Percentiles rank a stretch among this genome's conserved stretches.
Evolutionary conservation across 1,140 invertebrate species (phyloP).

Genomic region (Drosophila albomicans): DNA sequence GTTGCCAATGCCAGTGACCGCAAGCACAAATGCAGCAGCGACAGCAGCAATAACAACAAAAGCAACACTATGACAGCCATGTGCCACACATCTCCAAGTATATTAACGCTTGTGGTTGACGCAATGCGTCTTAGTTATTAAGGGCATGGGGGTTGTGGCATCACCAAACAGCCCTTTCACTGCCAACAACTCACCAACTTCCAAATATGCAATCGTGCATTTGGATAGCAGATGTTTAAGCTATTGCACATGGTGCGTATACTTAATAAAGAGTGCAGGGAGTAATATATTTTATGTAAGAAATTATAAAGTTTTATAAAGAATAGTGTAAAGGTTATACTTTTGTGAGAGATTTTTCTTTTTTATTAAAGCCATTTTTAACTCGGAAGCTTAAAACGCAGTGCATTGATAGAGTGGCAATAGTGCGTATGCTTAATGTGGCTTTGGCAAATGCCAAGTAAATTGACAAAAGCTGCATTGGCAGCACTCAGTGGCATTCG

Average conservation of each 20-base stretch:
- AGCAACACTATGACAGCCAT: slow-evolving; percentile 3
- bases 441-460: slow-evolving; percentile 61
- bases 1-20: slow-evolving; percentile 35
- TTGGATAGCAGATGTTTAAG: background rate
- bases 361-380: background rate
- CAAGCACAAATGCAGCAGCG: slow-evolving; percentile 31
- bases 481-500: slow-evolving; percentile 50
- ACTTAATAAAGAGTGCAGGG: no score
- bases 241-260: no score
- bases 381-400: background rate
- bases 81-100: slow-evolving; percentile 33
- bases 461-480: slow-evolving; percentile 70
- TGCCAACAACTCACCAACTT: background rate
- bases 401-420: slow-evolving; percentile 26
- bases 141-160: slow-evolving; percentile 3
- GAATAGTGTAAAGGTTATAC: no score
- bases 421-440: slow-evolving; percentile 74
- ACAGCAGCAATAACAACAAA: slow-evolving; percentile 1
- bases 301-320: no score
- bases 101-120: slow-evolving; percentile 63
- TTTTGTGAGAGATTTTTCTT: no score
- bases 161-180: background rate
- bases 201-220: background rate
- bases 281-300: no score
- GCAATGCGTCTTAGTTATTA: slow-evolving; percentile 68